A percentile compares a stretch with the other conserved stretches of the same genome.
phyloP scores from a whole-genome alignment of 2,113 vertebrate genomes.

The Elachura formosa region DNA sequence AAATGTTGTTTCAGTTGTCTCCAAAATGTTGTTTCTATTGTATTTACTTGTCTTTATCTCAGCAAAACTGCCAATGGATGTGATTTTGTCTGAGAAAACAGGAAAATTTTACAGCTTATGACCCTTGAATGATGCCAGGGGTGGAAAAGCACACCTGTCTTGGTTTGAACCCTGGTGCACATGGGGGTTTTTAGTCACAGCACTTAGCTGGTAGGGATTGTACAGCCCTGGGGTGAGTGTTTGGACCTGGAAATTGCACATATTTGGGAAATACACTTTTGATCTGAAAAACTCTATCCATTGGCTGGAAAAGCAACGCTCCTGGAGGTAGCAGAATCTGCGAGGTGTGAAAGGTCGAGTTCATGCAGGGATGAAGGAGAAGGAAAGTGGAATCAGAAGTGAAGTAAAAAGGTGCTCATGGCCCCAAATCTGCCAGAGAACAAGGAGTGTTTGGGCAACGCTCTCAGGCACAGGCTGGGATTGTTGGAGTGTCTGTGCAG shows the following conservation, averaged over 20 bases:
- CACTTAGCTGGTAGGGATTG: not conserved
- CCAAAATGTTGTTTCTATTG: not conserved
- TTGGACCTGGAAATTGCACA: not conserved
- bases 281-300: not conserved
- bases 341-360: rapidly evolving
- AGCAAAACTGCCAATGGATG: not conserved
- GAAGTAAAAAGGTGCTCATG: not conserved
- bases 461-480: not conserved
- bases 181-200: not conserved
- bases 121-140: rapidly evolving
- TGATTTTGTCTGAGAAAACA: not conserved
- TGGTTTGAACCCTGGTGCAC: not conserved
- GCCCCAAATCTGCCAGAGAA: not conserved
- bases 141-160: not conserved
- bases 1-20: not conserved
- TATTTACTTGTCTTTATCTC: not conserved
- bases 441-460: rapidly evolving
- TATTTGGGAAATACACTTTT: not conserved
- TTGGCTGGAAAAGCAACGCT: not conserved
- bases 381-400: not conserved
- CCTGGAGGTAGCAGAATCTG: rapidly evolving
- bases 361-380: not conserved
- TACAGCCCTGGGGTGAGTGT: not conserved
- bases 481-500: not conserved
- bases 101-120: not conserved